These are phyloP conservation scores for Anguilla rostrata DNA, from an alignment of 2,113 vertebrate genomes.

Conservation along the genomic window DNA sequence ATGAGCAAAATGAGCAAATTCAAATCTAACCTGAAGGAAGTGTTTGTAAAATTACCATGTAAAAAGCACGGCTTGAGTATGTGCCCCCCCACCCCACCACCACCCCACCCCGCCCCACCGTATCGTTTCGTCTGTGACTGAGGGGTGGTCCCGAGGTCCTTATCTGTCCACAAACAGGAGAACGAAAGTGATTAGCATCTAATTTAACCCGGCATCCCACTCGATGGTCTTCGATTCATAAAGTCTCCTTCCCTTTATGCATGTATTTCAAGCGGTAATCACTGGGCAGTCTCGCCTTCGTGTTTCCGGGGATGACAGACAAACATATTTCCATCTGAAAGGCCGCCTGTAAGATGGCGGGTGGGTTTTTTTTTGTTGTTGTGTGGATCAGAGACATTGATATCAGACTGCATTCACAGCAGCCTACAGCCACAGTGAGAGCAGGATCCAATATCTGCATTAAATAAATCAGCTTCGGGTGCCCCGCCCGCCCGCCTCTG, in stretches of 20 bases:
- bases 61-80: slow-evolving; percentile 41
- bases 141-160: slow-evolving; percentile 57
- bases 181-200: slow-evolving; percentile 76
- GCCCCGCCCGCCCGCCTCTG: neutral
- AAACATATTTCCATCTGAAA: slow-evolving; percentile 78
- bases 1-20: slow-evolving; percentile 37
- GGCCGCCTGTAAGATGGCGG: slow-evolving; percentile 49
- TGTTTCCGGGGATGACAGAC: slow-evolving; percentile 55
- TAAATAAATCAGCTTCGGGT: slow-evolving; percentile 15
- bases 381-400: slow-evolving; percentile 55
- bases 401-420: slow-evolving; percentile 50
- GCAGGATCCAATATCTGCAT: slow-evolving; percentile 20
- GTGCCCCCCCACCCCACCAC: no score
- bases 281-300: slow-evolving; percentile 47
- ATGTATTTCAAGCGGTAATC: slow-evolving; percentile 70
- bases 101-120: no score
- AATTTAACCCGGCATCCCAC: slow-evolving; percentile 66
- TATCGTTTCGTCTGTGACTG: slow-evolving; percentile 36
- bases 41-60: slow-evolving; percentile 59
- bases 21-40: slow-evolving; percentile 55
- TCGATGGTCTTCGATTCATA: slow-evolving; percentile 61
- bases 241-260: slow-evolving; percentile 50
- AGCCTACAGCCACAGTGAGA: slow-evolving; percentile 17
- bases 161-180: slow-evolving; percentile 71
- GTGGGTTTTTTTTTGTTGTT: slow-evolving; percentile 43